Evolutionary conservation across 2,113 vertebrate species (phyloP).

Genomic region (Syrmaticus mikado): DNA sequence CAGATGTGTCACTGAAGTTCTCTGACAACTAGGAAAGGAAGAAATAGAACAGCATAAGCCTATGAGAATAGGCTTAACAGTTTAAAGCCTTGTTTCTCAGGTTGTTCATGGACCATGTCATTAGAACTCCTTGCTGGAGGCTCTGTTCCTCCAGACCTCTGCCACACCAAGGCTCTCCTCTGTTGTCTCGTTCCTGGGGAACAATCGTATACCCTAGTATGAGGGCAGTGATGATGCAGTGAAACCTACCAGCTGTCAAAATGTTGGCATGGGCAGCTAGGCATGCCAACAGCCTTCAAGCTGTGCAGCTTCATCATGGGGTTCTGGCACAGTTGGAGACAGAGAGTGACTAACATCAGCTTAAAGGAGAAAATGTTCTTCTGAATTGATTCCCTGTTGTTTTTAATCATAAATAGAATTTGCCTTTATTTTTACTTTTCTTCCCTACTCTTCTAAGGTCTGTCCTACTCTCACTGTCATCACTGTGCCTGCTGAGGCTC

Average conservation of each 20-base stretch:
- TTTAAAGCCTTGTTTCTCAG: slow-evolving; percentile 9
- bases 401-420: slow-evolving; percentile 1
- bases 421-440: neutral
- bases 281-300: neutral
- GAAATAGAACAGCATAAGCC: neutral
- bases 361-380: neutral
- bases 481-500: neutral
- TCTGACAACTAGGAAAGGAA: neutral
- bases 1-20: neutral
- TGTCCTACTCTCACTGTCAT: neutral
- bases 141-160: neutral
- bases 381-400: neutral
- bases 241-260: neutral
- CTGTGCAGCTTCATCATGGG: neutral
- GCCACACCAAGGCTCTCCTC: neutral
- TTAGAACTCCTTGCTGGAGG: neutral
- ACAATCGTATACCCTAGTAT: neutral
- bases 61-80: neutral
- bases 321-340: neutral
- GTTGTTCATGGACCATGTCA: neutral
- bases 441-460: neutral
- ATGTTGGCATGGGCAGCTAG: neutral
- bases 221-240: neutral
- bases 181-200: neutral
- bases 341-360: neutral